Percentiles rank a stretch among this genome's conserved stretches.
Conservation (phyloP, 2,113 vertebrate species). For the Poeciliopsis prolifica region DNA sequence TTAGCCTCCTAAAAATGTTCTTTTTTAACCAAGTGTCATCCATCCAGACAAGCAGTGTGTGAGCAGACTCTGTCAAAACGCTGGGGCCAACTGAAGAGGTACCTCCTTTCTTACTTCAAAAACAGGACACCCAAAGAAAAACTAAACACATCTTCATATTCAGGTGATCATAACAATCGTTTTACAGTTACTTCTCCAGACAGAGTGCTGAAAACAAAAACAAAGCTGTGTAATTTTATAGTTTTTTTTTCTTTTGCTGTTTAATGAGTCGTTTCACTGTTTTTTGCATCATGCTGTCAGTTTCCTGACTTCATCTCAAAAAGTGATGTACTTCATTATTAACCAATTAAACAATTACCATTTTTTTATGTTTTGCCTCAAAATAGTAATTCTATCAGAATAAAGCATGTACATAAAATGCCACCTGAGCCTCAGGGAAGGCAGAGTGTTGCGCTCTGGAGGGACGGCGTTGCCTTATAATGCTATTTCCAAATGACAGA, state of each 20-base stretch:
- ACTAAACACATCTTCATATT: no score
- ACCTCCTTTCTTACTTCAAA: not conserved
- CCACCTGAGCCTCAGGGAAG: conserved; percentile 78
- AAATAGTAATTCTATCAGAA: conserved; percentile 25
- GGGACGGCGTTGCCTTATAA: conserved; percentile 78
- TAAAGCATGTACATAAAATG: conserved; percentile 74
- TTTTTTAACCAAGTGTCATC: not conserved
- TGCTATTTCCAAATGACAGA: conserved; percentile 86
- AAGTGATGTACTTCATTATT: conserved; percentile 2
- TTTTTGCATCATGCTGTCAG: no score
- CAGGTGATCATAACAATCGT: not conserved
- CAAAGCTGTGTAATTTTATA: not conserved
- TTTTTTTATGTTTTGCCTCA: conserved; percentile 2
- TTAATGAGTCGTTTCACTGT: not conserved
- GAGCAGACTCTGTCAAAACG: not conserved
- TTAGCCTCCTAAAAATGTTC: no score
- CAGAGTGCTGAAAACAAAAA: not conserved
- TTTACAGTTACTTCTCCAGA: not conserved
- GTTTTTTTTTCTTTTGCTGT: not conserved
- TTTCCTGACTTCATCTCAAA: not conserved
- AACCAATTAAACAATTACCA: conserved; percentile 36
- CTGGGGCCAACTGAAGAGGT: not conserved
- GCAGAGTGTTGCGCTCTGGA: conserved; percentile 74
- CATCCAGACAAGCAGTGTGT: not conserved
- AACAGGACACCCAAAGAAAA: not conserved